Evolutionary conservation across 1,140 invertebrate genomes (phyloP), one percentile per base, ranked within the genome.

Genomic region (Scaptomyza hsui): DNA sequence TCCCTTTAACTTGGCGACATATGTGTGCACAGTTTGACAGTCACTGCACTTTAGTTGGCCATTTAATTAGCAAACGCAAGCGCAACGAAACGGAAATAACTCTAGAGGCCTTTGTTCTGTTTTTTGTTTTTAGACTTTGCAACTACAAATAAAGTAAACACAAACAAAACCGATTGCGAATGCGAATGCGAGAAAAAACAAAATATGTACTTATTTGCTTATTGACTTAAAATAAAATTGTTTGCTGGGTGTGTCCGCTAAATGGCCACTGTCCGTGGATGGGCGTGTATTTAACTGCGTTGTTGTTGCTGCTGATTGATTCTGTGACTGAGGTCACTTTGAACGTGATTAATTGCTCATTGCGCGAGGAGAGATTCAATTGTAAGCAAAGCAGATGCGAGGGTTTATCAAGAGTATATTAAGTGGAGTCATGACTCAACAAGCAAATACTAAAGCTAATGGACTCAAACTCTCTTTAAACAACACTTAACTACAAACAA

Each of bases 161-260:
- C 19, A 56, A 71, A 65, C 29, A 71, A 60, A 29, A 48, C 29
- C n/a, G 26, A 59, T 35, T 32, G 37, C 57, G 44, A 57, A 52
- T 21, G 19, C 19, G 19, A 21, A 21, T 21, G 19, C 19, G 19
- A 21, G 19, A 21, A 21, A 21, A 9, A 29, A 9, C 1, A 29
- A 29, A 29, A 76, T 70, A 70, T 77, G 60, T 80, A 67, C 49
- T 70, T 67, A 85, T 83, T 75, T 85, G 68, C 68, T 73, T 85
- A 77, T 86, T 86, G 79, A 74, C 81, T 81, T 62, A 53, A 80
- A 80, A 85, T 81, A 78, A 85, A 88, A 81, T 49, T 85, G 81
- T 85, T 85, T 85, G 78, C 82, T 86, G 82, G 76, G 81, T 85
- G 81, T 88, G 81, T 78, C 70, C 56, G 65, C 82, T 85, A 86